Evolutionary conservation across 2,888 invertebrate species (phyloP).

Genomic region (Andrena bucephala): DNA sequence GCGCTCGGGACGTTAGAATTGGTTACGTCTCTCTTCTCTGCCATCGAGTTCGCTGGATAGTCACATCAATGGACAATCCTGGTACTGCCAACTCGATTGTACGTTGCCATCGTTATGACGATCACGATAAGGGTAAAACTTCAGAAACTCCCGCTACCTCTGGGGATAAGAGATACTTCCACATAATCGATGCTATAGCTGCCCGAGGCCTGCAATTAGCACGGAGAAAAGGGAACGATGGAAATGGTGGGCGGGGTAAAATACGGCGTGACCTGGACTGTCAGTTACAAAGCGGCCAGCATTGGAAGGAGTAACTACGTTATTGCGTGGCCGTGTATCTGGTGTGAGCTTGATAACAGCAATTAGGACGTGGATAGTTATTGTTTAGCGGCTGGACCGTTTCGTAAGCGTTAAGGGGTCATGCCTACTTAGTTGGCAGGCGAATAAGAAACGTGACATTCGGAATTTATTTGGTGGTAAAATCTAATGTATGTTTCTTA

Average conservation of each 20-base stretch:
- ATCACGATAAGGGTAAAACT: too few relatives aligned
- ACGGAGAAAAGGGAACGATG: conserved; percentile 46
- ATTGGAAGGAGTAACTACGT: conserved; percentile 52
- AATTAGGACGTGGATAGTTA: conserved; percentile 56
- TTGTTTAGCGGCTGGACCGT: conserved; percentile 36
- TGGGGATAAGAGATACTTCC: not conserved
- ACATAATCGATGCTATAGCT: conserved; percentile 9
- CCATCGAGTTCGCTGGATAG: too few relatives aligned
- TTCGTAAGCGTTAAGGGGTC: not conserved
- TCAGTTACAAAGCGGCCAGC: conserved; percentile 47
- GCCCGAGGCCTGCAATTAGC: conserved; percentile 44
- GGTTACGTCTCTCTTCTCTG: too few relatives aligned
- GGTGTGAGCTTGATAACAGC: conserved; percentile 58
- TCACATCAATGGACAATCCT: too few relatives aligned
- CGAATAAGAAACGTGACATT: too few relatives aligned
- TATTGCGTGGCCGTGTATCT: conserved; percentile 51
- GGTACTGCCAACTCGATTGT: too few relatives aligned
- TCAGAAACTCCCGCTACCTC: not conserved
- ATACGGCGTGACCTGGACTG: conserved; percentile 53
- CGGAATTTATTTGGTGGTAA: too few relatives aligned
- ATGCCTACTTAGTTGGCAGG: too few relatives aligned
- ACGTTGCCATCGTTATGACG: too few relatives aligned
- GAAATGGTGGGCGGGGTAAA: conserved; percentile 51
- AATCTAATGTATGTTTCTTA: too few relatives aligned
- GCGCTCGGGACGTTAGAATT: not conserved